Evolutionary conservation across 2,888 invertebrate species (phyloP), one percentile per base, ranked within the genome.

Genomic region (Neoscelio sp.): DNA sequence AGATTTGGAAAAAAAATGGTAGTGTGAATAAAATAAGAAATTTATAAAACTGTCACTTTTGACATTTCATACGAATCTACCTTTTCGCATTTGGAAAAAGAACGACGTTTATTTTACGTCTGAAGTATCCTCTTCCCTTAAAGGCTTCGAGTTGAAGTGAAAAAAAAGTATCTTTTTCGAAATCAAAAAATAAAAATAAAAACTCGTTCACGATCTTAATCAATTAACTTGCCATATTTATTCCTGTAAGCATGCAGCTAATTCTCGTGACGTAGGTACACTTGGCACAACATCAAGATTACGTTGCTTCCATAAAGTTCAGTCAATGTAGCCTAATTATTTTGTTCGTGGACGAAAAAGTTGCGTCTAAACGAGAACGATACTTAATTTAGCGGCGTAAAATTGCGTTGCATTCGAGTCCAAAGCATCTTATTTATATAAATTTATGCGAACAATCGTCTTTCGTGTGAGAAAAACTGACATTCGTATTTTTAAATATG

Each of bases 211-310:
- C 46, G 20, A n/a, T 68, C 30, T 40, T 48, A 67, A 67, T 75
- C 75, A 67, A 75, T 75, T 54, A 67, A 60, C 46, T 50, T 62
- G 60, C 62, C 67, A 75, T 75, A 75, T 75, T 75, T 68, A 62
- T 62, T 62, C 44, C 12, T 38, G 60, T 13, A 38, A 38, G 38
- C 38, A 13, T 13, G 38, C 38, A 12, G 10, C 13, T 38, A 13
- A 56, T 30, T 50, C 67, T 44, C n/a, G 60, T 75, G 75, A 67
- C 67, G 75, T 68, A 46, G 54, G 40, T 67, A 54, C 74, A 64
- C 50, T 82, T 82, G 82, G 82, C 82, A 81, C 38, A 17, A 40
- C 46, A 60, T 80, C 82, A 82, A 83, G 64, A 79, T 78, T 78
- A 67, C 56, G 79, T 48, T 44, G 54, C 60, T 64, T 65, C 68